phyloP scores from a whole-genome alignment of 2,113 vertebrate species.

The Columba livia region DNA sequence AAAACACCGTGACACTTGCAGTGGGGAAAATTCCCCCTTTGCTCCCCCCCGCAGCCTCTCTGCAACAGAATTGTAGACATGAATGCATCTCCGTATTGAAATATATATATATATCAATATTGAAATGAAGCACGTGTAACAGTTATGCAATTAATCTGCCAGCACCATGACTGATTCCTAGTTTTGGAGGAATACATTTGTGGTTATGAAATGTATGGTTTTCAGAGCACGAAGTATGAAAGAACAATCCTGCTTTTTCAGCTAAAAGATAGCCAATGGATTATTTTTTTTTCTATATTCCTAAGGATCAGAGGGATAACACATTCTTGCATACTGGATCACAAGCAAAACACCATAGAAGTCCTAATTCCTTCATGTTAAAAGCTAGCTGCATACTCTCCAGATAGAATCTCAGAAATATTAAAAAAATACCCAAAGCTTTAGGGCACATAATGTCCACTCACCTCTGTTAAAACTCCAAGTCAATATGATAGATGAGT shows the following conservation, averaged over 20 bases:
- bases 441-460: neutral
- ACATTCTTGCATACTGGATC: neutral
- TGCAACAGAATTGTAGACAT: neutral
- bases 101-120: neutral
- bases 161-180: neutral
- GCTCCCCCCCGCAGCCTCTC: neutral
- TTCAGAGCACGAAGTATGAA: neutral
- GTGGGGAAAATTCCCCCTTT: neutral
- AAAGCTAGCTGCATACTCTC: neutral
- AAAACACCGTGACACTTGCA: neutral
- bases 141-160: slow-evolving; percentile 12
- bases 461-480: neutral
- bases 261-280: neutral
- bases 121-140: neutral
- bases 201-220: neutral
- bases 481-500: neutral
- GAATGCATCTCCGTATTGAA: neutral
- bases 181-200: neutral
- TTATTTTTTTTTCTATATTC: neutral
- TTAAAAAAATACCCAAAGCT: neutral
- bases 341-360: neutral
- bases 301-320: neutral
- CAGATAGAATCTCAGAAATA: neutral
- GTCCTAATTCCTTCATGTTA: neutral
- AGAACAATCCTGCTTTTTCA: neutral